Evolutionary conservation across 2,113 vertebrate genomes (phyloP).

Genomic region (Engraulis encrasicolus): DNA sequence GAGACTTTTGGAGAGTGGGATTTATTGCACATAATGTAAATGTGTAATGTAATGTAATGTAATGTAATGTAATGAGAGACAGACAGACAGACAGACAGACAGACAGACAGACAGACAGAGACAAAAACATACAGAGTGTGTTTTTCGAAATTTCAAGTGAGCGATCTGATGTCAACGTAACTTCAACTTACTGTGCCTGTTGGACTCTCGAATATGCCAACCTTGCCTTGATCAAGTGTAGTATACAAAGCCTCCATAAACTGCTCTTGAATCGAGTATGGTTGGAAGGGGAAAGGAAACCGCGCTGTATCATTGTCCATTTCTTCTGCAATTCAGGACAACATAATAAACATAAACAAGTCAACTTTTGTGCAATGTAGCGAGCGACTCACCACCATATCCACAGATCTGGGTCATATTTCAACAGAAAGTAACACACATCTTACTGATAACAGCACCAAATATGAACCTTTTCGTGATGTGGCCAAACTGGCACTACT

Average conservation of each 20-base stretch:
- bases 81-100: background rate
- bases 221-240: conserved; percentile 82
- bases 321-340: conserved; percentile 6
- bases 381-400: background rate
- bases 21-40: background rate
- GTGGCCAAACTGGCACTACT: background rate
- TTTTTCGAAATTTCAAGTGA: background rate
- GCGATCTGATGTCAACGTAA: background rate
- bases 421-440: background rate
- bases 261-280: conserved; percentile 86
- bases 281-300: conserved; percentile 88
- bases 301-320: conserved; percentile 56
- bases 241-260: conserved; percentile 87
- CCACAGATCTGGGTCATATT: background rate
- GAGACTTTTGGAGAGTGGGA: no score
- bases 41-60: no score
- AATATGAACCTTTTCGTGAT: background rate
- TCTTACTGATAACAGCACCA: background rate
- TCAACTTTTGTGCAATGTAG: background rate
- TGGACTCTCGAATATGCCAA: conserved; percentile 95
- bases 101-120: background rate
- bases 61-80: no score
- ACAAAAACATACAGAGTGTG: background rate
- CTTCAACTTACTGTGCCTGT: conserved; percentile 86
- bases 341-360: background rate